Conservation (phyloP, 2,888 invertebrate species). For the Pimpla rufipes region DNA sequence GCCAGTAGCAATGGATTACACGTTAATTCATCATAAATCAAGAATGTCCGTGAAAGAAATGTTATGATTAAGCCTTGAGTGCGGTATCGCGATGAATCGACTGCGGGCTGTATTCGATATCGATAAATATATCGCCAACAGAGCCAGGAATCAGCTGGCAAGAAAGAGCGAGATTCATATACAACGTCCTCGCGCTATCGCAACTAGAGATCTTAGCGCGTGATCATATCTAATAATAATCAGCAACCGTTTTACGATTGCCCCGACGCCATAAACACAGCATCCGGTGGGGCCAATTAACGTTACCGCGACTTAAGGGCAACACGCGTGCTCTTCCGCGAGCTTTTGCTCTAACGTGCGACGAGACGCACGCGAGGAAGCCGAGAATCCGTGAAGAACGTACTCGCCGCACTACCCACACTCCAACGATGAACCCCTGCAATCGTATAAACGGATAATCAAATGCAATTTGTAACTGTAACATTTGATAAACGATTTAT, state of each 20-base stretch:
- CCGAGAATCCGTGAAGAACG: conserved; percentile 21
- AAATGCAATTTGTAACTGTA: conserved; percentile 33
- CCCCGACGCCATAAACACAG: conserved; percentile 73
- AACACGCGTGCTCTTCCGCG: conserved; percentile 63
- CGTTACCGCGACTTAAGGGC: conserved; percentile 71
- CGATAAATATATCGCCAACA: conserved; percentile 54
- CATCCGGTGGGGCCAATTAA: conserved; percentile 76
- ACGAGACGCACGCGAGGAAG: conserved; percentile 50
- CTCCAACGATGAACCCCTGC: conserved; percentile 4
- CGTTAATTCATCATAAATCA: conserved; percentile 17
- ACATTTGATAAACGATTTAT: neutral
- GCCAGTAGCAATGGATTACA: neutral
- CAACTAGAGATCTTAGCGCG: conserved; percentile 71
- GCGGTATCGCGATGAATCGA: conserved; percentile 31
- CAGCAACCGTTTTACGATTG: conserved; percentile 76
- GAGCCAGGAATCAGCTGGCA: conserved; percentile 9
- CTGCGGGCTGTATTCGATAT: conserved; percentile 34
- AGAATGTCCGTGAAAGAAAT: conserved; percentile 5
- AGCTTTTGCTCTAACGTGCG: conserved; percentile 11
- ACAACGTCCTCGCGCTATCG: conserved; percentile 68
- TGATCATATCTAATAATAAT: conserved; percentile 80
- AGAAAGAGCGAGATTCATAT: conserved; percentile 45
- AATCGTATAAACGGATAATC: conserved; percentile 41
- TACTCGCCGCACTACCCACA: conserved; percentile 12
- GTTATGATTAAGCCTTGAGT: conserved; percentile 16